These are phyloP conservation scores for Epicauta chinensis DNA, from an alignment of 1,140 invertebrate species.

Conservation along the genomic window DNA sequence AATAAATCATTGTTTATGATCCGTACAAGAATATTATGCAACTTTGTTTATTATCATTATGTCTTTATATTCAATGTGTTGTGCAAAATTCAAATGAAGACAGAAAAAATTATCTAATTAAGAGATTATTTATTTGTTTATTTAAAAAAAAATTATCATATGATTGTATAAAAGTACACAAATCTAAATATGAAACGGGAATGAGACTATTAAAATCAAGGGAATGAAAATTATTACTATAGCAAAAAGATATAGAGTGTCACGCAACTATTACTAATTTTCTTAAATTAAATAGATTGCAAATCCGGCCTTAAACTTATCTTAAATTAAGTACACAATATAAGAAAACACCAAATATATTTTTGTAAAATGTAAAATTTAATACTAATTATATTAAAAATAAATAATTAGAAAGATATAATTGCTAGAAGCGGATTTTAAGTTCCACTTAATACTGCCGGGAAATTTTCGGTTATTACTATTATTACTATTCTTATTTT, in stretches of 20 bases:
- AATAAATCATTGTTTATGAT: slow-evolving; percentile 15
- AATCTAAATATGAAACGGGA: slow-evolving; percentile 24
- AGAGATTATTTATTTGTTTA: background rate
- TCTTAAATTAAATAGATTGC: slow-evolving; percentile 5
- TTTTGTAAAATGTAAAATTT: no score
- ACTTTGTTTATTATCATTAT: slow-evolving; percentile 5
- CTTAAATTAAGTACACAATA: background rate
- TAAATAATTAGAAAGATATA: no score
- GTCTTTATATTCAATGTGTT: background rate
- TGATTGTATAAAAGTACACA: slow-evolving; percentile 31
- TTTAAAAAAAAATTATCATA: slow-evolving; percentile 17
- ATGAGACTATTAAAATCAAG: slow-evolving; percentile 20
- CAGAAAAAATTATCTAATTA: slow-evolving; percentile 1
- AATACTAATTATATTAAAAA: no score
- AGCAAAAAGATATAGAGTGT: background rate
- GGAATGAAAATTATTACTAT: slow-evolving; percentile 16
- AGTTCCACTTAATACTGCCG: no score
- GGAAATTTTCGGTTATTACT: no score
- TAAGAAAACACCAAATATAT: background rate
- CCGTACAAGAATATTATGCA: slow-evolving; percentile 10
- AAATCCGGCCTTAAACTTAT: slow-evolving; percentile 6
- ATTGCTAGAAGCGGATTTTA: no score
- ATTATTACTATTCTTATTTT: no score
- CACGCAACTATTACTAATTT: slow-evolving; percentile 7
- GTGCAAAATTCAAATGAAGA: background rate